Percentiles rank a stretch among this genome's conserved stretches.
Evolutionary conservation across 2,113 vertebrate genomes (phyloP).

Genomic region (Forbesichthys agassizii): DNA sequence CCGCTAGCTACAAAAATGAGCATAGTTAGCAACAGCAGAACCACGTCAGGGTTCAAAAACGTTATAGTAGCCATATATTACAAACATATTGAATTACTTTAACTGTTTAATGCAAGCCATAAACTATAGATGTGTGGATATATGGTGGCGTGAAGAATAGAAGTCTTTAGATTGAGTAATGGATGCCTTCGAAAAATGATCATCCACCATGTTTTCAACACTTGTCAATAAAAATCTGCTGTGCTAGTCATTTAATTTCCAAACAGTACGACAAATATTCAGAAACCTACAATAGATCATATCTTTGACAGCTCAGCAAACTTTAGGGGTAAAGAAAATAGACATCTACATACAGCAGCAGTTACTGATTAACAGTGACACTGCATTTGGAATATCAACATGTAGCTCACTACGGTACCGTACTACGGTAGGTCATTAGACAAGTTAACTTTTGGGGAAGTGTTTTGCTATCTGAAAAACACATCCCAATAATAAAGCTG

Average conservation of each 20-base stretch:
- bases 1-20: constrained; percentile 23
- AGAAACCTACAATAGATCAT: constrained; percentile 30
- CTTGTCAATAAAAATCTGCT: not conserved
- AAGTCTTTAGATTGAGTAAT: constrained; percentile 34
- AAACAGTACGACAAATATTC: not conserved
- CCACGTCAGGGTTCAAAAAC: constrained; percentile 10
- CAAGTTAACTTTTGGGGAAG: constrained; percentile 3
- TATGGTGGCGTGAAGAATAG: constrained; percentile 25
- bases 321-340: constrained; percentile 36
- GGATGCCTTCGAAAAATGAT: constrained; percentile 39
- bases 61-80: not conserved
- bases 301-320: constrained; percentile 56
- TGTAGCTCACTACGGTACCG: no score
- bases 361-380: not conserved
- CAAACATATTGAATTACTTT: constrained; percentile 11
- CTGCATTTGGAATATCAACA: not conserved
- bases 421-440: not conserved
- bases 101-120: constrained; percentile 14
- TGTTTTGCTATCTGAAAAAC: constrained; percentile 7
- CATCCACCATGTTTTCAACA: constrained; percentile 41
- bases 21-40: constrained; percentile 16
- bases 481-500: not conserved
- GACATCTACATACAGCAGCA: constrained; percentile 39
- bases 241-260: not conserved
- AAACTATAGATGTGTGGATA: constrained; percentile 10